Conservation (phyloP, 2,888 invertebrate species). For the Diploptera punctata region DNA sequence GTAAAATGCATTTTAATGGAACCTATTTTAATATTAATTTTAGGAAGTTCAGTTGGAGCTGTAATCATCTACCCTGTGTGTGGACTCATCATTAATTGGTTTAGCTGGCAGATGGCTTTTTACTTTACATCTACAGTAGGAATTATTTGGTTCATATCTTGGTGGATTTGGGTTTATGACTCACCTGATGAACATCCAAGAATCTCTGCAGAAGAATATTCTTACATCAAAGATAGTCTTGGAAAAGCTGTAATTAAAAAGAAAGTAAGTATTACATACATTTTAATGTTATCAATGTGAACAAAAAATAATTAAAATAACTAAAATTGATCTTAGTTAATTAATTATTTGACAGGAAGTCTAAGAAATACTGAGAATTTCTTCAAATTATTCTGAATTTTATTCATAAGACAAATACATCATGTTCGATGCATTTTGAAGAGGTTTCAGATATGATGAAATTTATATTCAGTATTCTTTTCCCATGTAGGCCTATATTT, state of each 20-base stretch:
- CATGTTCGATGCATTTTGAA: too few species aligned
- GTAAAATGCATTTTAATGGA: too few species aligned
- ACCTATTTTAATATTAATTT: too few species aligned
- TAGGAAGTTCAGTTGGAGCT: slow-evolving; percentile 69
- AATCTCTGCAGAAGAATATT: slow-evolving; percentile 63
- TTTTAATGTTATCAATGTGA: not conserved
- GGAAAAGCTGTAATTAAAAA: slow-evolving; percentile 55
- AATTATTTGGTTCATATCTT: slow-evolving; percentile 68
- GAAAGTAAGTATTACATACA: slow-evolving; percentile 48
- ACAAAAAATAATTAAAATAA: too few species aligned
- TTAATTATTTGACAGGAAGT: too few species aligned
- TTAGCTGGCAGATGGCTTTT: slow-evolving; percentile 76
- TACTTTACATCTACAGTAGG: slow-evolving; percentile 67
- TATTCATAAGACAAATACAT: too few species aligned
- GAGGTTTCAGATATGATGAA: too few species aligned
- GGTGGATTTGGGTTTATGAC: slow-evolving; percentile 68
- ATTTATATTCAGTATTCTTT: too few species aligned
- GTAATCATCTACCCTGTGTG: slow-evolving; percentile 73
- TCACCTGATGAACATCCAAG: slow-evolving; percentile 70
- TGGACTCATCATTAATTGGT: slow-evolving; percentile 67
- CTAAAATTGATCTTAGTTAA: too few species aligned
- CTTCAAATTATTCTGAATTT: too few species aligned
- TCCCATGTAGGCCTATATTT: too few species aligned
- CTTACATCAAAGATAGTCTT: slow-evolving; percentile 64
- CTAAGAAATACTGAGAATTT: too few species aligned